Evolutionary conservation across 2,113 vertebrate species (phyloP), one percentile per base, ranked within the genome.

Genomic region (Cyanistes caeruleus): DNA sequence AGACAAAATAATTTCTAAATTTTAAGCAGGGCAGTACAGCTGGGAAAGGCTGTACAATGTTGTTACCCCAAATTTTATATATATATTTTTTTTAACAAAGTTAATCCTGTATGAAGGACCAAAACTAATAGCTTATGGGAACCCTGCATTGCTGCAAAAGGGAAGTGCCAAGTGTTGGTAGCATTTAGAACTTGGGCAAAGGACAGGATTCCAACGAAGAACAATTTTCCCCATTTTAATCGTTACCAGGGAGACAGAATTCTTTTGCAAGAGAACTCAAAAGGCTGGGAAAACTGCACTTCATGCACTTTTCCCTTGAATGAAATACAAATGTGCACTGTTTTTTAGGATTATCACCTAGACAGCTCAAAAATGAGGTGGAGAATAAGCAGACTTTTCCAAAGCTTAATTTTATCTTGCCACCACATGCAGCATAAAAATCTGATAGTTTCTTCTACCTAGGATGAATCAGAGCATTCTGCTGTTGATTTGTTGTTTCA

Each of bases 191-290:
- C 70, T 77, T 74, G 82, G 89, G 73, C 2, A 3, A 85, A 43
- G 51, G 75, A 81, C 15, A 1, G 64, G 67, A 84, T 78, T 88
- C 52, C 91, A 97, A 93, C 96, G 95, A 97, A 97, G 96, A 72
- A 56, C 70, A 86, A 93, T 89, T 95, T 95, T 95, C 94, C 96
- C 90, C 93, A 51, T 93, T 97, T 98, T 97, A 98, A 97, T 95
- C 53, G 98, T 98, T 95, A 87, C 98, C 97, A 98, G 95, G 98
- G 98, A 95, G 97, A 98, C 97, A 68, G n/a, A 80, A 96, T 84
- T 85, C 95, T 96, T 97, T 79, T 89, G 87, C 94, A 96, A 93
- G 92, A 94, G 93, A 97, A 98, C 95, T 98, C 97, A 86, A 96
- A 96, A 93, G 96, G 84, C 91, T 96, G 85, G 65, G 95, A 93